A percentile compares a stretch with the other conserved stretches of the same genome.
These are phyloP conservation scores for Suricata suricatta DNA, from an alignment of 2,113 vertebrate species.

Conservation along the genomic window DNA sequence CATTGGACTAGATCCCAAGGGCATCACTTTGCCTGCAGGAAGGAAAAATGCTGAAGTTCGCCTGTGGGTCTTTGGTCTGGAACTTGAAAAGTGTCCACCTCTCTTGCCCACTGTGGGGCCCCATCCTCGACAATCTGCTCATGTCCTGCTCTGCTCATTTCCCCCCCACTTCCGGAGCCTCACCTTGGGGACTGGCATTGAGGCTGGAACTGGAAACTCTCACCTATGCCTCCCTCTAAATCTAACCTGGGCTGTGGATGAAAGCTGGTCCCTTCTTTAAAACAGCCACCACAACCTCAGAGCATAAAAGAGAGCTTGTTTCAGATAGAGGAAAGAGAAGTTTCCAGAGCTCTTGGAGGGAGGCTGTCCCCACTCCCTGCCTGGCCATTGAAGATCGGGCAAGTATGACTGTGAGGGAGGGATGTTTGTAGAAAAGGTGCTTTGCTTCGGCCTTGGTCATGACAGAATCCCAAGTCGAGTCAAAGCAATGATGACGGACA, in stretches of 20 bases:
- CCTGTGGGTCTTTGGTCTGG: not conserved
- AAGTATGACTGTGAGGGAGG: not conserved
- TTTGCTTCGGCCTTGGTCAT: not conserved
- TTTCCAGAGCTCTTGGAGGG: not conserved
- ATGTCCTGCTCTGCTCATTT: not conserved
- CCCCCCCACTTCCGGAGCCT: constrained; percentile 78
- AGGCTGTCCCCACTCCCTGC: not conserved
- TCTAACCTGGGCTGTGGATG: not conserved
- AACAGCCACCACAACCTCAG: not conserved
- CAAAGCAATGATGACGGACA: not conserved
- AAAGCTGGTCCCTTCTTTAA: not conserved
- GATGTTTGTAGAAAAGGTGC: not conserved
- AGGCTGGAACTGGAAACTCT: not conserved
- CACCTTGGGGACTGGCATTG: constrained; percentile 80
- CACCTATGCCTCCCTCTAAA: not conserved
- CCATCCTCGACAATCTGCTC: not conserved
- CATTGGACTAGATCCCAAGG: not conserved
- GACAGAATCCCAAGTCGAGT: not conserved
- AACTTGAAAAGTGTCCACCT: not conserved
- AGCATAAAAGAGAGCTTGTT: not conserved
- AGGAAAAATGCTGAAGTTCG: not conserved
- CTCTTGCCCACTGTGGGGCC: not conserved
- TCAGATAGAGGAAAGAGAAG: not conserved
- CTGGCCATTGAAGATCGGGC: not conserved
- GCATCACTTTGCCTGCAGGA: not conserved